Base-by-base conservation (phyloP, 1,140 invertebrate genomes). In the Atta texana region DNA sequence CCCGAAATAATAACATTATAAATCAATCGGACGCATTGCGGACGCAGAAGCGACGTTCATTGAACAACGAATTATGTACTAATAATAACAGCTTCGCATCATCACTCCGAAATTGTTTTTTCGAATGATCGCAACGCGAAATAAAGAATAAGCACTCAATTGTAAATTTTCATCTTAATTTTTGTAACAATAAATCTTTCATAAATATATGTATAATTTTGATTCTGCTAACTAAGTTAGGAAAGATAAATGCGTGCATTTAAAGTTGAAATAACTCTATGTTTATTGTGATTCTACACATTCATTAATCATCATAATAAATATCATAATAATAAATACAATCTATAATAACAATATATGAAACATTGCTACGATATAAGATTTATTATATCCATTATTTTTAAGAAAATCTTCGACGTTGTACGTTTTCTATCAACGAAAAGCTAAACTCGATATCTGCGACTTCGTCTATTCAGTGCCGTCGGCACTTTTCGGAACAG, bases 1-100 rank as follows among this genome's bases (percentile, higher is more conserved):
- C 7, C 57, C 80, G n/a, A 49, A 61, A 28, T 84, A 74, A 74
- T n/a, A 55, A 75, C 80, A 84, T 84, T 84, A 84, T 84, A 84
- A 84, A 84, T 84, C 80, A 84, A 84, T 84, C 39, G 24, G 24
- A 0, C 24, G 24, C 12, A 8, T 34, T 74, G 55, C 18, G 57
- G 49, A 63, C 28, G 39, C 68, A 61, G 55, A 61, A 24, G 49
- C 44, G n/a, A 10, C 76, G n/a, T 68, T 80, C 49, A 55, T 82
- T 18, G 68, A 74, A 53, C 55, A 44, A 8, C 44, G n/a, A 51
- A 63, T 8, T 28, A 34, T 71, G 18, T 8, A 49, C 55, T 51
- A 75, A 84, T n/a, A 61, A 84, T 84, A 75, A 84, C 39, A 49
- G 18, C 18, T 18, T 34, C 39, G 57, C 57, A 34, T 84, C 28